Percentiles rank a stretch among this genome's conserved stretches.
These are phyloP conservation scores for Campoplex nolae DNA, from an alignment of 2,888 invertebrate genomes.

Conservation along the genomic window DNA sequence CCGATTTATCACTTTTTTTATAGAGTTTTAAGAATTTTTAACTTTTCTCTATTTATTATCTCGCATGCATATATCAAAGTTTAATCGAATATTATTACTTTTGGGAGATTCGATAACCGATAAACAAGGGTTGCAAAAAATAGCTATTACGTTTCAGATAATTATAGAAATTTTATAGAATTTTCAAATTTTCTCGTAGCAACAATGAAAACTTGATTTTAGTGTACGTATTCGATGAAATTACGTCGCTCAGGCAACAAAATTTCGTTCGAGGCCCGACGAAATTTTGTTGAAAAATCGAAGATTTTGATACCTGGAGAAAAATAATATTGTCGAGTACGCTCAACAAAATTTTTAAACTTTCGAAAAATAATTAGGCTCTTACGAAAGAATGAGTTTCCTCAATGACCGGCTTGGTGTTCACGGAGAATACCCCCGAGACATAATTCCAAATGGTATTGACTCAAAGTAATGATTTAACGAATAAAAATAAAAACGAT, in stretches of 20 bases:
- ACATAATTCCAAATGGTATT: not conserved
- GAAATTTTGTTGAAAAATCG: too few relatives aligned
- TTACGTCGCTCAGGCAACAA: too few relatives aligned
- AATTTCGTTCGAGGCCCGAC: too few relatives aligned
- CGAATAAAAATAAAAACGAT: not conserved
- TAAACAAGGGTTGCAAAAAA: not conserved
- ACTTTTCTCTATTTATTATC: not conserved
- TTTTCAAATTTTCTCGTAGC: not conserved
- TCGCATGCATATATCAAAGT: not conserved
- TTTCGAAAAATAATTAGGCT: too few relatives aligned
- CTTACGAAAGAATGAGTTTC: not conserved
- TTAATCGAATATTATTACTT: not conserved
- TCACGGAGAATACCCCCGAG: constrained; percentile 2
- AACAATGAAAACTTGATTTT: too few relatives aligned
- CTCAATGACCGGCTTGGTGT: not conserved
- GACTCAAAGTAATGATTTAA: not conserved
- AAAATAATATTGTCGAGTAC: too few relatives aligned
- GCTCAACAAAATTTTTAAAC: too few relatives aligned
- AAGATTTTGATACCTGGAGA: too few relatives aligned
- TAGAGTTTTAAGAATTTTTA: not conserved
- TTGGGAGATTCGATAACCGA: not conserved
- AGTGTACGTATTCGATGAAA: too few relatives aligned
- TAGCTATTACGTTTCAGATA: not conserved
- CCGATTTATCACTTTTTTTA: not conserved
- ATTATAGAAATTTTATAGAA: not conserved